phyloP scores from a whole-genome alignment of 2,113 vertebrate genomes.

The Acanthochromis polyacanthus region DNA sequence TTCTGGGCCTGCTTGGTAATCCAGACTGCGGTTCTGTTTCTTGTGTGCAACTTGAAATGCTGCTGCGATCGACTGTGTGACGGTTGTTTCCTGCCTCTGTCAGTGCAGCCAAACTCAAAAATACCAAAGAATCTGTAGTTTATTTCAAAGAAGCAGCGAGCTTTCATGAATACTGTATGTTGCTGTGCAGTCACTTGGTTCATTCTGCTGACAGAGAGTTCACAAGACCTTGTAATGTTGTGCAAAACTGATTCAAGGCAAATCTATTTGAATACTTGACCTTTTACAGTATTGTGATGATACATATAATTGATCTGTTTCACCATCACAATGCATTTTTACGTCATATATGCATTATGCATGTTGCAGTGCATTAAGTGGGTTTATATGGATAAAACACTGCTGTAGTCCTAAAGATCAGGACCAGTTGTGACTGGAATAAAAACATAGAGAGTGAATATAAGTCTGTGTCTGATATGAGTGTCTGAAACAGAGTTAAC shows the following conservation, averaged over 20 bases:
- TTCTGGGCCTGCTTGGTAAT: background rate
- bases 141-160: background rate
- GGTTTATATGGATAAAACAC: background rate
- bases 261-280: background rate
- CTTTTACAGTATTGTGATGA: conserved; percentile 4
- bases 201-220: background rate
- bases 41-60: background rate
- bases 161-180: conserved; percentile 24
- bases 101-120: background rate
- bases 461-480: background rate
- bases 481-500: background rate
- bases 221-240: background rate
- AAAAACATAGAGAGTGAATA: background rate
- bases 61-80: background rate
- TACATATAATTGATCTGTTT: background rate
- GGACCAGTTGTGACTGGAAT: background rate
- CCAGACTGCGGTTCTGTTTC: conserved; percentile 1
- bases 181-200: background rate
- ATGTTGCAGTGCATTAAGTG: background rate
- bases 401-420: background rate
- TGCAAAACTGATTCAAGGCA: conserved; percentile 6
- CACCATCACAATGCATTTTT: background rate
- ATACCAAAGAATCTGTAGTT: too few relatives aligned
- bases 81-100: conserved; percentile 19
- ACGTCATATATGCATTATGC: conserved; percentile 7